These are phyloP conservation scores for Aporophyla nigra DNA, from an alignment of 2,888 invertebrate species.

Conservation along the genomic window DNA sequence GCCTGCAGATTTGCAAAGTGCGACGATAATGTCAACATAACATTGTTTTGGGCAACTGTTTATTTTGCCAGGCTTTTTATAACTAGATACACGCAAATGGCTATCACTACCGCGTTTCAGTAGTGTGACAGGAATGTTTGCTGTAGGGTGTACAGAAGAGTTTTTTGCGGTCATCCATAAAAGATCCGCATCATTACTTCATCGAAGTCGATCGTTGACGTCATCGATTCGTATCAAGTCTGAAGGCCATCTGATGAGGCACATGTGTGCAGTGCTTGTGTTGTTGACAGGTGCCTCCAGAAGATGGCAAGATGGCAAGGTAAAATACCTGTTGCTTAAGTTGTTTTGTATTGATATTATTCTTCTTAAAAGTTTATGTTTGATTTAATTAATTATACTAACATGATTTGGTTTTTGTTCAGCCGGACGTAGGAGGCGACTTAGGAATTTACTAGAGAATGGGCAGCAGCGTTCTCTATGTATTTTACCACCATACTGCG, in stretches of 20 bases:
- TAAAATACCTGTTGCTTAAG: too few relatives aligned
- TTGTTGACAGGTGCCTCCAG: neutral
- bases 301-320: neutral
- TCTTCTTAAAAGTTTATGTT: too few relatives aligned
- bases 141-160: neutral
- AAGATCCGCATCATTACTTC: neutral
- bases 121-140: neutral
- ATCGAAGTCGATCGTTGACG: neutral
- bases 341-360: too few relatives aligned
- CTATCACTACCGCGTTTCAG: neutral
- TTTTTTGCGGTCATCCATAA: neutral
- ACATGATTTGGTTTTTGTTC: too few relatives aligned
- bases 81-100: neutral
- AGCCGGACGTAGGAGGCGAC: too few relatives aligned
- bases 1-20: neutral
- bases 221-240: too few relatives aligned
- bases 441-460: too few relatives aligned
- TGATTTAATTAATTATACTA: too few relatives aligned
- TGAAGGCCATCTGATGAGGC: neutral
- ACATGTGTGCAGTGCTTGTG: neutral
- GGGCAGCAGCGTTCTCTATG: too few relatives aligned
- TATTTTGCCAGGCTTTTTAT: neutral
- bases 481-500: too few relatives aligned
- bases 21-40: neutral
- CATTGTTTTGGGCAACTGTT: neutral